A percentile compares a stretch with the other conserved stretches of the same genome.
phyloP scores from a whole-genome alignment of 2,888 invertebrate species.

The Megaustenia siamemsis region DNA sequence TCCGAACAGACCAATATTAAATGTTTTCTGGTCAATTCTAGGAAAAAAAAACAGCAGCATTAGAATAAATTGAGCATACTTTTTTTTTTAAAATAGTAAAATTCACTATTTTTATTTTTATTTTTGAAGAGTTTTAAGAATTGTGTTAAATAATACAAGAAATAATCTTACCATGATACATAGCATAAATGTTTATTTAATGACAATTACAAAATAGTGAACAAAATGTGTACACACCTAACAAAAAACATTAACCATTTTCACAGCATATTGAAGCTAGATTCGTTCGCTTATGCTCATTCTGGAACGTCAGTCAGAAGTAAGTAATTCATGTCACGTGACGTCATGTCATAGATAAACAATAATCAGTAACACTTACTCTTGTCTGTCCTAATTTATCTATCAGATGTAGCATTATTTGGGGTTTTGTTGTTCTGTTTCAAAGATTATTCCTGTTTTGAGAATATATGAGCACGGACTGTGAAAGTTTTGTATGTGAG shows the following conservation, averaged over 20 bases:
- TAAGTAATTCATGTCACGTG: slow-evolving; percentile 55
- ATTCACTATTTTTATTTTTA: no score
- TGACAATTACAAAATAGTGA: neutral
- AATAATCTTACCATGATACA: no score
- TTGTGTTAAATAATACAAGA: no score
- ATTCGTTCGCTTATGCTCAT: slow-evolving; percentile 65
- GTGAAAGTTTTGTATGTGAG: neutral
- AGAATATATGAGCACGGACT: neutral
- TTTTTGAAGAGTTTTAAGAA: no score
- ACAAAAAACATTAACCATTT: neutral
- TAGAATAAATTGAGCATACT: no score
- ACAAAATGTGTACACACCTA: neutral
- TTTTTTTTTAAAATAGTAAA: no score
- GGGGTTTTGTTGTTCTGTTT: neutral
- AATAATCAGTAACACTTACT: neutral
- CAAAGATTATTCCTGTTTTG: no score
- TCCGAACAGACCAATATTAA: no score
- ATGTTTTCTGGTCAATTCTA: no score
- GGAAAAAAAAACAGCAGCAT: no score
- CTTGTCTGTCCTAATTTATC: neutral
- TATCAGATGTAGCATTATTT: neutral
- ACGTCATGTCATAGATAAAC: neutral
- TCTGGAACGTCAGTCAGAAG: slow-evolving; percentile 69
- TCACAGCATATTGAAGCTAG: slow-evolving; percentile 49
- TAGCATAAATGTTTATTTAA: neutral